Evolutionary conservation across 2,113 vertebrate genomes (phyloP), one percentile per base, ranked within the genome.

Genomic region (Gopherus flavomarginatus): DNA sequence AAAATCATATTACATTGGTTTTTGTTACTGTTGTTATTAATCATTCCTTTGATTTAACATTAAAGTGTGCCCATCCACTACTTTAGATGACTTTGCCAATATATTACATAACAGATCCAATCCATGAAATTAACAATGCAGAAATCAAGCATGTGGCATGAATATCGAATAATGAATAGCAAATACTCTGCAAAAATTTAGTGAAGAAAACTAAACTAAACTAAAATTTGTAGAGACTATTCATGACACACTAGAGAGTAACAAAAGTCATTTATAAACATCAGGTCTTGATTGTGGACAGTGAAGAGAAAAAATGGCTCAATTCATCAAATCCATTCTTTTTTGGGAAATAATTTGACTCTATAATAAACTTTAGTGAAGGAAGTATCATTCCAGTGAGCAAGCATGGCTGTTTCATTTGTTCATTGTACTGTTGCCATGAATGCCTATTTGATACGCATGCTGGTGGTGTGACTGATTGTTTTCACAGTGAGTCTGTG

Each of bases 381-480:
- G 27, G 93, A 94, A 95, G 26, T 49, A 92, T 90, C 88, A 78
- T 49, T 91, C 10, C 29, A 57, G 8, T 88, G 89, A 91, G 50
- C 12, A 92, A 24, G 56, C 78, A 57, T 81, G 22, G 53, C 83
- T 38, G 54, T 72, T 95, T 92, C 89, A 90, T 90, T 87, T 91
- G 87, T 93, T 95, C 90, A 54, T 93, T 88, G 86, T 86, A 38
- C 54, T 81, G 44, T 91, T 94, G 85, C 78, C 94, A 11, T 56
- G 62, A 95, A 57, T 83, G 78, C 87, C 90, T 95, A 38, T 92
- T 97, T 96, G 93, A 97, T 90, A 97, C 91, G 90, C 96, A 91
- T 0, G 11, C 89, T 93, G 90, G 53, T 94, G 89, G 95, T 97
- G 94, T 91, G 96, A 97, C 97, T 97, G 93, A 97, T 96, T 53